phyloP scores from a whole-genome alignment of 2,113 vertebrate genomes.

The Mus musculus region DNA sequence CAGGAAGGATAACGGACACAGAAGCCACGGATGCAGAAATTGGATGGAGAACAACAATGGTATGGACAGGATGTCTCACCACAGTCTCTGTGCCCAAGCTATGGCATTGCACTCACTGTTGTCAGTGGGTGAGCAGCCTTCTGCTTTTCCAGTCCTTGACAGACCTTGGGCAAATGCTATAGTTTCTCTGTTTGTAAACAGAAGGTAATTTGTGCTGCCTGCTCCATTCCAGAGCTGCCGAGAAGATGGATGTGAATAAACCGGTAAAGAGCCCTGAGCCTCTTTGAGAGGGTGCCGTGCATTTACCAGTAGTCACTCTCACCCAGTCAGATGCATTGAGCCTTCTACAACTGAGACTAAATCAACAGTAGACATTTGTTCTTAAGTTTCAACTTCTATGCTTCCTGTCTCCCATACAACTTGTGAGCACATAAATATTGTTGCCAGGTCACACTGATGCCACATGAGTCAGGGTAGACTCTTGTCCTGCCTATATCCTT shows the following conservation, averaged over 20 bases:
- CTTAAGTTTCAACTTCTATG: constrained; percentile 26
- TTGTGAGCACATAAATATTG: background rate
- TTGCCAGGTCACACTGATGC: constrained; percentile 11
- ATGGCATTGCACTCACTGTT: background rate
- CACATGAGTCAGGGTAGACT: background rate
- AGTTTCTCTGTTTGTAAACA: background rate
- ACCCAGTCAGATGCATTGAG: background rate
- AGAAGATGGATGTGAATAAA: constrained; percentile 22
- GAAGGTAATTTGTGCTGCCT: constrained; percentile 22
- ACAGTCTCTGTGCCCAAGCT: background rate
- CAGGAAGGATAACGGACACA: background rate
- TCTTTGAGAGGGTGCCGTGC: background rate
- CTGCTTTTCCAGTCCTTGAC: background rate
- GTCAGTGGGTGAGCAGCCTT: background rate
- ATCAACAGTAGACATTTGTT: background rate
- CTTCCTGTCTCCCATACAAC: background rate
- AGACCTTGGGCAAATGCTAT: constrained; percentile 23
- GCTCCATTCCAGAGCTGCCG: constrained; percentile 16
- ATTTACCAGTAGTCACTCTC: constrained; percentile 34
- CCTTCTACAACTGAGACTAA: background rate
- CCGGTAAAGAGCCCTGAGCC: background rate
- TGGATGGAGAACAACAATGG: background rate
- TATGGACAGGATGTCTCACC: background rate
- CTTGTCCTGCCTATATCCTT: background rate
- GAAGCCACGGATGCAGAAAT: background rate